Evolutionary conservation across 37 sponge, comb jelly and placozoan genomes (phyloP), one percentile per base, ranked within the genome.

Genomic region (Geodia barretti): DNA sequence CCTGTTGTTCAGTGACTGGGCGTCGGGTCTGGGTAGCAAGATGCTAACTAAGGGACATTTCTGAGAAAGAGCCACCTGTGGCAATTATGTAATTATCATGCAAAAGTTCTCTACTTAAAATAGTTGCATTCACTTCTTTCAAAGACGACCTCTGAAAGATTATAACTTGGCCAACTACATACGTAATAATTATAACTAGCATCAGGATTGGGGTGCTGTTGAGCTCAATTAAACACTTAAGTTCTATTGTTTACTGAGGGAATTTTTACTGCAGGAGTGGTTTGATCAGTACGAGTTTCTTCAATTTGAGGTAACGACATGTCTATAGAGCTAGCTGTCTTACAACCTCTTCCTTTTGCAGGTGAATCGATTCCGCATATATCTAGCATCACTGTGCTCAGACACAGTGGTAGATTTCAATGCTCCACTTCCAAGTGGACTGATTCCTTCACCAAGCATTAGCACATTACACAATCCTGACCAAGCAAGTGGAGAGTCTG

Each of bases 261-360:
- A 34, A 29, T 33, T 41, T 33, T 38, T 28, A 19, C 8, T 64
- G 0, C 65, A 93, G 93, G 79, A 69, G 14, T 93, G 93, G 93
- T 89, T 88, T 93, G 93, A 93, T 60, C 81, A 89, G 68, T 89
- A 33, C 4, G 93, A 93, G 62, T 93, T 82, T 74, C 64, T 88
- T 14, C 86, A 93, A 38, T 93, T 82, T 65, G 90, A 93, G 84
- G 89, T 88, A 35, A 41, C 78, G n/a, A n/a, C n/a, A n/a, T n/a
- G n/a, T n/a, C n/a, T n/a, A n/a, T n/a, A n/a, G n/a, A n/a, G n/a
- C n/a, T n/a, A n/a, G n/a, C n/a, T n/a, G n/a, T n/a, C n/a, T n/a
- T n/a, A n/a, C n/a, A n/a, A n/a, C n/a, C n/a, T n/a, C 61, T 11
- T 26, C 28, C 21, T 28, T 74, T 67, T 37, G 14, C 76, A 87